phyloP scores from a whole-genome alignment of 1,140 invertebrate species.

The Panagrolaimus sp. region DNA sequence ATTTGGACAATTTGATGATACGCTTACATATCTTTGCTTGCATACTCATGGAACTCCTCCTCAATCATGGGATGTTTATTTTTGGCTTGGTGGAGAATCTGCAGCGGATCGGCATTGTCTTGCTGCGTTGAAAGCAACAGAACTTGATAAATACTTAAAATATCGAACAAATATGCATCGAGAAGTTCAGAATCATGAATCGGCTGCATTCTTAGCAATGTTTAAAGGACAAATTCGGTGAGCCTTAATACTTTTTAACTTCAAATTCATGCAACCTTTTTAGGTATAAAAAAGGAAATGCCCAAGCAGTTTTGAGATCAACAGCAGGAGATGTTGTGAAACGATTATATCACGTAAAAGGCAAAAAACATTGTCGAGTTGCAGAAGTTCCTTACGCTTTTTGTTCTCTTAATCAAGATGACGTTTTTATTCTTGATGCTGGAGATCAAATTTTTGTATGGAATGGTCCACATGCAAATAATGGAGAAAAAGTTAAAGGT shows the following conservation, averaged over 20 bases:
- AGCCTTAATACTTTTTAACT: background rate
- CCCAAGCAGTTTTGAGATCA: background rate
- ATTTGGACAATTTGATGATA: background rate
- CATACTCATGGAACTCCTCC: background rate
- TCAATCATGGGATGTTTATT: background rate
- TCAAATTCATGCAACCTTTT: background rate
- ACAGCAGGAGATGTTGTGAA: conserved; percentile 23
- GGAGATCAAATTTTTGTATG: conserved; percentile 10
- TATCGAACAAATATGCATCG: conserved; percentile 6
- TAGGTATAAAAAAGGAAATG: background rate
- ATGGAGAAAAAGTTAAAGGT: background rate
- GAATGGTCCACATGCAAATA: background rate
- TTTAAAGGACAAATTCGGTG: background rate
- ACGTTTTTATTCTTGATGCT: background rate
- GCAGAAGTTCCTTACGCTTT: background rate
- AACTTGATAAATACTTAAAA: background rate
- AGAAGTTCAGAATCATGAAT: conserved; percentile 3
- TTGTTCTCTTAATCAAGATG: background rate
- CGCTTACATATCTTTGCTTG: background rate
- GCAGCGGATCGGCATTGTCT: background rate
- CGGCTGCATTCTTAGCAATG: background rate
- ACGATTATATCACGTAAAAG: conserved; percentile 9
- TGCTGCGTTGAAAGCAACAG: background rate
- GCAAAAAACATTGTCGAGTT: background rate
- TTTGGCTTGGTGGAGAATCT: background rate